Evolutionary conservation across 2,797 vertebrate genomes (phyloP), one percentile per base, ranked within the genome.

Genomic region (Gastrophryne carolinensis): DNA sequence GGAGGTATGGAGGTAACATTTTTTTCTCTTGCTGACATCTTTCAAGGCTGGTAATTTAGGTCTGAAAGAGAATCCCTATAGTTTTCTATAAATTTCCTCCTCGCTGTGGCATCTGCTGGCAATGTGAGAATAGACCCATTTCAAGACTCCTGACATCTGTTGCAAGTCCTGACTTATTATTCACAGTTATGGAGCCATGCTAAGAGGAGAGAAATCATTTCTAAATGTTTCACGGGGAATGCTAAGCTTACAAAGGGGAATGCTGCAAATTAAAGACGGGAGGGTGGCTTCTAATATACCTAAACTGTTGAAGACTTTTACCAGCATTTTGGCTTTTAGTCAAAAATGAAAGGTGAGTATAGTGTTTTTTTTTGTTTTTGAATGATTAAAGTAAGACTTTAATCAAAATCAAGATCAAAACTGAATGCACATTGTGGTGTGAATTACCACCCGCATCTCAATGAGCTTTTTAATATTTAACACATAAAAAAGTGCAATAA

Each of bases 91-190:
- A 44, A 54, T 52, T 63, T 65, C 44, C 72, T 64, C 29, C 61
- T 32, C 75, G 75, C 62, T 15, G 61, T 73, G 80, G 76, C 83
- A 86, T 80, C 83, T 88, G 82, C 76, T 78, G 75, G 41, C n/a
- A 17, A 80, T 71, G 60, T 70, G 15, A 13, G 73, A 81, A 79
- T 66, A 81, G 79, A 84, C 85, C 78, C 53, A 83, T 83, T 66
- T 84, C 70, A 60, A 78, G 73, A 63, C 53, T 82, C 76, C 60
- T 12, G 47, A 79, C 52, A 81, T 67, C 30, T 79, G 73, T 66
- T 81, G 67, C 73, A 77, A 27, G 58, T 67, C 80, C 73, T 66
- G 67, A 63, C 68, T 78, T 77, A 72, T 78, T 65, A 71, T 72
- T 50, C 52, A 47, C 50, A 26, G 21, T 78, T 78, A 72, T 72